Evolutionary conservation across 37 sponge, comb jelly and placozoan species (phyloP), one percentile per base, ranked within the genome.

Genomic region (Crambe crambe): DNA sequence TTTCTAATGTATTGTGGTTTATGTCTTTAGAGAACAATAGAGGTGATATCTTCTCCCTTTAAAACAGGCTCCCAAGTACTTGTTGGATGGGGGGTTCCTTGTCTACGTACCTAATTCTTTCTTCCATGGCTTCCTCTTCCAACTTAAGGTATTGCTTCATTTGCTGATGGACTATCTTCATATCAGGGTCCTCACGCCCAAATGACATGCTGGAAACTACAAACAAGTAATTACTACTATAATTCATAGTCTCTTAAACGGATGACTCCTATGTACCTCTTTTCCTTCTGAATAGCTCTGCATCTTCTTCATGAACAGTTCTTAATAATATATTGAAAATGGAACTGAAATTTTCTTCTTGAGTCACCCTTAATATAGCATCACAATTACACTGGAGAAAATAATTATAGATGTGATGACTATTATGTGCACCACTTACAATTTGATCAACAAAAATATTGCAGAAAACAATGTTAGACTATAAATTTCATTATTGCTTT

Each of bases 161-260:
- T 56, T 83, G 66, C 37, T 37, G 34, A 41, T 92, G 92, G 1
- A 81, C 34, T 39, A 27, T 21, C 68, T 84, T 92, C 54, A 87
- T 70, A 6, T 72, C 77, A n/a, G 81, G 81, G 59, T 92, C 92
- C 27, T 92, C 89, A 0, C 58, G 63, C 22, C 92, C 92, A 77
- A 83, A 92, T 58, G 80, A 58, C 84, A 92, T 83, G 20, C 87
- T 86, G 39, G 85, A 92, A 8, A 87, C 92, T 92, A 74, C 0
- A 37, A 69, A 47, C 6, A 47, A n/a, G n/a, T n/a, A n/a, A n/a
- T n/a, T n/a, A n/a, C n/a, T n/a, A n/a, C n/a, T n/a, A n/a, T n/a
- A n/a, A n/a, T n/a, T n/a, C n/a, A n/a, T n/a, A n/a, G n/a, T n/a
- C n/a, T n/a, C n/a, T n/a, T n/a, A n/a, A n/a, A n/a, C n/a, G n/a